Percentiles rank a stretch among this genome's conserved stretches.
phyloP scores from a whole-genome alignment of 2,888 invertebrate genomes.

The Macrophya annulata region DNA sequence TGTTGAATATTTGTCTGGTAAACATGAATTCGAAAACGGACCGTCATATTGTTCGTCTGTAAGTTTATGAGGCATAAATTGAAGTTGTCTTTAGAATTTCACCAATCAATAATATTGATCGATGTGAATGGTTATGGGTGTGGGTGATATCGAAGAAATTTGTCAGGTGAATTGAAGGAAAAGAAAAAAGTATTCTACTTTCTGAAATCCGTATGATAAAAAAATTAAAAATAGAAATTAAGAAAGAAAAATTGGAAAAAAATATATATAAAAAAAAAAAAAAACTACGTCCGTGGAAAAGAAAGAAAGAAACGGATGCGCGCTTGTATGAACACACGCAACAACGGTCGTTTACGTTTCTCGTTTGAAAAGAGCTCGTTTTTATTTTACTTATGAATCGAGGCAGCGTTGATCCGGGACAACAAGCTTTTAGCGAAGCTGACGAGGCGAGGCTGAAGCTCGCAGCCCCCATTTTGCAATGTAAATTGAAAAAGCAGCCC shows the following conservation, averaged over 20 bases:
- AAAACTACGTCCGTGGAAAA: not conserved
- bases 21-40: conserved; percentile 32
- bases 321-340: conserved; percentile 30
- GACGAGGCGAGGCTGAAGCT: conserved; percentile 23
- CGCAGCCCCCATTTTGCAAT: conserved; percentile 61
- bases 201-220: not conserved
- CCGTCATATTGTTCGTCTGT: not conserved
- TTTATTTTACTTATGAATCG: conserved; percentile 39
- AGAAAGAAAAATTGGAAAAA: too few relatives aligned
- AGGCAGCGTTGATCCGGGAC: conserved; percentile 48
- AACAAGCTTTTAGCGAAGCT: conserved; percentile 51
- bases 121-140: not conserved
- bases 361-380: conserved; percentile 21
- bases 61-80: not conserved
- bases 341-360: conserved; percentile 32
- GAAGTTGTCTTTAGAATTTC: not conserved
- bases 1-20: conserved; percentile 2
- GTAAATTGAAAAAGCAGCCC: conserved; percentile 70
- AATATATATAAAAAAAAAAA: not conserved
- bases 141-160: not conserved
- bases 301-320: conserved; percentile 41
- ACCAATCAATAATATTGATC: not conserved
- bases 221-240: too few relatives aligned
- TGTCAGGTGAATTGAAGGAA: not conserved
- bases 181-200: not conserved